These are phyloP conservation scores for Hydrotaea cyrtoneurina DNA, from an alignment of 2,888 invertebrate species.

Conservation along the genomic window DNA sequence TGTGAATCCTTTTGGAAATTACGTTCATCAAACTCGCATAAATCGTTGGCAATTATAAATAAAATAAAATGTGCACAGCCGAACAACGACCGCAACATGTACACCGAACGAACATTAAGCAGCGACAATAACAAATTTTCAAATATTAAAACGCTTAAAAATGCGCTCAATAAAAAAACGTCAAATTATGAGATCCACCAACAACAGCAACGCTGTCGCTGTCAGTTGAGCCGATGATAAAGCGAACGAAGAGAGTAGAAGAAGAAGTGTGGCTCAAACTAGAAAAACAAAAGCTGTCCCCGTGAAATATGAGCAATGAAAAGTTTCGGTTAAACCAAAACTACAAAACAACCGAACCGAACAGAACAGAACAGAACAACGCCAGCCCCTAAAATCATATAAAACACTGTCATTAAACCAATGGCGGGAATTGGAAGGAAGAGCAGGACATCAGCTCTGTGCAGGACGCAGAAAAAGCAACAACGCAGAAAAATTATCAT, in stretches of 20 bases:
- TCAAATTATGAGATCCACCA: conserved; percentile 65
- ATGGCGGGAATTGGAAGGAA: background rate
- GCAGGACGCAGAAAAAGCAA: conserved; percentile 19
- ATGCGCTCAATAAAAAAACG: conserved; percentile 56
- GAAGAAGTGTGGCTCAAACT: conserved; percentile 50
- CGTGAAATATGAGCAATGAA: conserved; percentile 49
- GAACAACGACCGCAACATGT: conserved; percentile 63
- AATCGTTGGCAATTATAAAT: conserved; percentile 40
- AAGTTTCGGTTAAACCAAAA: conserved; percentile 33
- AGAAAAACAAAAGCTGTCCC: conserved; percentile 49
- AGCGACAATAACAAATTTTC: conserved; percentile 53
- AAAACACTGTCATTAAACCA: conserved; percentile 22
- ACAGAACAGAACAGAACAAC: conserved; percentile 37
- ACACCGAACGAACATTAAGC: conserved; percentile 38
- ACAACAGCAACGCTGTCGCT: conserved; percentile 43
- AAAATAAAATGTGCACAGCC: conserved; percentile 36
- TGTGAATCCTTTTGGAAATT: conserved; percentile 13
- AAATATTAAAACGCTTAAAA: conserved; percentile 57
- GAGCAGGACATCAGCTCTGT: background rate
- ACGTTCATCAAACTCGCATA: conserved; percentile 11
- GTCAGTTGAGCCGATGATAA: conserved; percentile 30
- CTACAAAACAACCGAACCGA: conserved; percentile 23
- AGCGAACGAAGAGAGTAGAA: background rate
- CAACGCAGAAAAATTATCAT: conserved; percentile 56
- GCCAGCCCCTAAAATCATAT: conserved; percentile 48